Percentiles rank a stretch among this genome's conserved stretches.
These are phyloP conservation scores for Heliocidaris tuberculata DNA, from an alignment of 35 echinoderm and acorn worm species.

Conservation along the genomic window DNA sequence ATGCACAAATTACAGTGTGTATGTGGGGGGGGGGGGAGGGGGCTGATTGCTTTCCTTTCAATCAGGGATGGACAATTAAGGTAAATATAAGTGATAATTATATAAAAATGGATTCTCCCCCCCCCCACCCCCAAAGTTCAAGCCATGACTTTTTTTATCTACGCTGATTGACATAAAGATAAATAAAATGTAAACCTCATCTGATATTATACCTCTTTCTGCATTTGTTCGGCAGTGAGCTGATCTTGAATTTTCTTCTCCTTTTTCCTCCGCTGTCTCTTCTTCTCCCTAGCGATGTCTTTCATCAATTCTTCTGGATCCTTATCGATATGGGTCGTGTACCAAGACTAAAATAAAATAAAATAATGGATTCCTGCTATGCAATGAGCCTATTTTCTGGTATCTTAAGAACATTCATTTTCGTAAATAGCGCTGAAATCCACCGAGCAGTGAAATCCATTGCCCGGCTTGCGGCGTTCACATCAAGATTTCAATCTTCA, in stretches of 20 bases:
- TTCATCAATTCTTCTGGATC: conserved; percentile 35
- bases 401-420: not conserved
- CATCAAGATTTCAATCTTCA: not conserved
- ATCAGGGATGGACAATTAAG: too few relatives aligned
- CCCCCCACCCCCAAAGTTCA: too few relatives aligned
- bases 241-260: conserved; percentile 31
- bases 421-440: not conserved
- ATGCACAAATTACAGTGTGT: too few relatives aligned
- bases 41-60: too few relatives aligned
- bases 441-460: not conserved
- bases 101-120: too few relatives aligned
- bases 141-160: too few relatives aligned
- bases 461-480: not conserved
- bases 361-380: not conserved
- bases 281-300: conserved; percentile 33
- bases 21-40: too few relatives aligned
- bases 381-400: not conserved
- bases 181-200: too few relatives aligned
- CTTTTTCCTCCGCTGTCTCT: conserved; percentile 9
- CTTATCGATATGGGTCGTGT: conserved; percentile 27
- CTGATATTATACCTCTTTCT: not conserved
- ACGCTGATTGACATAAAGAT: too few relatives aligned
- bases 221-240: not conserved
- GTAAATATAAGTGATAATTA: too few relatives aligned
- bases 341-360: not conserved